Evolutionary conservation across 1,140 invertebrate species (phyloP).

Genomic region (Sitobion miscanthi): DNA sequence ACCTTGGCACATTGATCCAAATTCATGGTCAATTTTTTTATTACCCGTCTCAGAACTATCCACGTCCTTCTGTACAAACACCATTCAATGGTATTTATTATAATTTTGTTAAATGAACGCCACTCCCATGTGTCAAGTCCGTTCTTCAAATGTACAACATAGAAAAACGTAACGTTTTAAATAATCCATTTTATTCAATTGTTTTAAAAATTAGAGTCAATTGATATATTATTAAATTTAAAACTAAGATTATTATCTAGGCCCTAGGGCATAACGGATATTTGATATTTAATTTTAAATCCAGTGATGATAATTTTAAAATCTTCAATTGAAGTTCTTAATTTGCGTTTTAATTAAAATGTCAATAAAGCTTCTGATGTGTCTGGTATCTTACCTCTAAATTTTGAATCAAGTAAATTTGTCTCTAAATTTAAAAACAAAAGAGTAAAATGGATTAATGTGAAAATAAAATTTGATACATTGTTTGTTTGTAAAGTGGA

Average conservation of each 20-base stretch:
- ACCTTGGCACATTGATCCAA: not conserved
- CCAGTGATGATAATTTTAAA: not conserved
- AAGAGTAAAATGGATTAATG: not conserved
- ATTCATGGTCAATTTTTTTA: not conserved
- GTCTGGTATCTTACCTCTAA: not conserved
- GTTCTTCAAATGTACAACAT: not conserved
- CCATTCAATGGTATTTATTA: not conserved
- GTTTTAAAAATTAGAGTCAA: not conserved
- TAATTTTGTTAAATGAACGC: not conserved
- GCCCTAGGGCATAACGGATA: not conserved
- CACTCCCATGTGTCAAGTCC: not conserved
- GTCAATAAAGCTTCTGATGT: not conserved
- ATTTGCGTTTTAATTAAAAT: not conserved
- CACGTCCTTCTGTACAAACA: too few relatives aligned
- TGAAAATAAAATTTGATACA: not conserved
- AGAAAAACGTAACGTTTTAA: not conserved
- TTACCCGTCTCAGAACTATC: too few relatives aligned
- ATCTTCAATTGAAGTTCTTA: not conserved
- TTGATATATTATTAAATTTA: not conserved
- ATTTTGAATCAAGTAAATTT: not conserved
- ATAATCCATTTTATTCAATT: not conserved
- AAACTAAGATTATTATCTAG: not conserved
- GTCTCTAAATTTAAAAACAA: not conserved
- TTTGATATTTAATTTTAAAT: not conserved
- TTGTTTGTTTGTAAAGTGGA: not conserved